Conservation (phyloP, 2,888 invertebrate species). For the Orthonevra nobilis region DNA sequence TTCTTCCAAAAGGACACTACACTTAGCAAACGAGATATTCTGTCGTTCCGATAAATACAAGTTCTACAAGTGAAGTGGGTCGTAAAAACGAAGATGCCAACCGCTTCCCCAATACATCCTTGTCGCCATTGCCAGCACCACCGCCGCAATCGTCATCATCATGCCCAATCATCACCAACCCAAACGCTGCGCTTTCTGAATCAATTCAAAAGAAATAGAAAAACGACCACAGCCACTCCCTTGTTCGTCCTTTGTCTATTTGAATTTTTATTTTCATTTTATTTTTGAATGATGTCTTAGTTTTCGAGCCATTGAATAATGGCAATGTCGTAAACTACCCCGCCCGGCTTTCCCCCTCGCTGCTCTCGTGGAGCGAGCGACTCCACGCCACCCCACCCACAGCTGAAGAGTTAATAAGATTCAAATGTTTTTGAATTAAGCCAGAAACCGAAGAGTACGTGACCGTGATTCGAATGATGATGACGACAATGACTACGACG, state of each 20-base stretch:
- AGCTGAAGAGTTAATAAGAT: slow-evolving; percentile 64
- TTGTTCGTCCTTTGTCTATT: slow-evolving; percentile 34
- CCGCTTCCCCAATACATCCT: neutral
- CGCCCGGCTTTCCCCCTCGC: neutral
- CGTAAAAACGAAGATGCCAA: slow-evolving; percentile 31
- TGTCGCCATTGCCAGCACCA: neutral
- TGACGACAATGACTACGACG: slow-evolving; percentile 13
- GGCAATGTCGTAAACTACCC: slow-evolving; percentile 66
- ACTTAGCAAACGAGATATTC: slow-evolving; percentile 57
- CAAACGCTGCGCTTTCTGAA: slow-evolving; percentile 45
- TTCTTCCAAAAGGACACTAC: slow-evolving; percentile 51
- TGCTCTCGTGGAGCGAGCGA: no score
- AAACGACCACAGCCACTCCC: slow-evolving; percentile 2
- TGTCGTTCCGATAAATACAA: slow-evolving; percentile 33
- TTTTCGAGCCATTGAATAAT: slow-evolving; percentile 69
- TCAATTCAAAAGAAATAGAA: no score
- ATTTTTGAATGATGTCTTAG: slow-evolving; percentile 68
- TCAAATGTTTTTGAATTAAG: slow-evolving; percentile 69
- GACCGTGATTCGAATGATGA: slow-evolving; percentile 47
- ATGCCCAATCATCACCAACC: slow-evolving; percentile 33
- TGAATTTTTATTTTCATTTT: slow-evolving; percentile 60
- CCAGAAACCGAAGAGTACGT: slow-evolving; percentile 54
- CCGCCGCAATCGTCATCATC: slow-evolving; percentile 2
- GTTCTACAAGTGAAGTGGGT: slow-evolving; percentile 49
- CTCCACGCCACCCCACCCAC: neutral